Evolutionary conservation across 2,797 vertebrate species (phyloP), one percentile per base, ranked within the genome.

Genomic region (Peromyscus melanophrys): DNA sequence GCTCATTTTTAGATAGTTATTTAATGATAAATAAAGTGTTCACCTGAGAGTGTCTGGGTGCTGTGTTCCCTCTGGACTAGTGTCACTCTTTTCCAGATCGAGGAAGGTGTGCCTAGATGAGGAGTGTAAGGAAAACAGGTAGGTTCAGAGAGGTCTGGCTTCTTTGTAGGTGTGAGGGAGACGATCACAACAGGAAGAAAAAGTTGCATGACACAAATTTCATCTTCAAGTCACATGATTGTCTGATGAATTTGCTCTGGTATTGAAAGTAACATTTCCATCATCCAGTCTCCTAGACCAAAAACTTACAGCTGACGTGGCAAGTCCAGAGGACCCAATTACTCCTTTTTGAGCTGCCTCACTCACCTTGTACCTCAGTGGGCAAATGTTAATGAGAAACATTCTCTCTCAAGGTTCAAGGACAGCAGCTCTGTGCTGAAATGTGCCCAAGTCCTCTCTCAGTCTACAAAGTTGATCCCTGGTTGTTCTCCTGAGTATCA

Each of bases 1-100:
- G 77, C 52, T 95, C 10, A 73, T 91, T 94, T 96, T 92, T 57
- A 94, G 55, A 23, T 46, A 65, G 29, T 11, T 52, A 88, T 52
- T 83, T 89, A 82, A 87, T 80, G 76, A 49, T 61, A 77, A 52
- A 49, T 49, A 75, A 90, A 3, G 43, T 27, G 43, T 31, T 93
- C 27, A 23, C 19, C 21, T 49, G n/a, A 81, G 71, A 69, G 27
- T 37, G 10, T 86, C 40, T 61, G 13, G 75, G 52, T 25, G 34
- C 49, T 61, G n/a, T n/a, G 57, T n/a, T 37, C 43, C 4, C 10
- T 16, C 84, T 29, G 13, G 59, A 9, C 16, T 81, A 61, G 6
- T 16, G 46, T 21, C 40, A 65, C 29, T 59, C 34, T 52, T 76
- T 3, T 6, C 16, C 40, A 75, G 14, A 46, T 31, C 19, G 17